Base-by-base conservation (phyloP, 2,888 invertebrate species). In the Rhingia rostrata region DNA sequence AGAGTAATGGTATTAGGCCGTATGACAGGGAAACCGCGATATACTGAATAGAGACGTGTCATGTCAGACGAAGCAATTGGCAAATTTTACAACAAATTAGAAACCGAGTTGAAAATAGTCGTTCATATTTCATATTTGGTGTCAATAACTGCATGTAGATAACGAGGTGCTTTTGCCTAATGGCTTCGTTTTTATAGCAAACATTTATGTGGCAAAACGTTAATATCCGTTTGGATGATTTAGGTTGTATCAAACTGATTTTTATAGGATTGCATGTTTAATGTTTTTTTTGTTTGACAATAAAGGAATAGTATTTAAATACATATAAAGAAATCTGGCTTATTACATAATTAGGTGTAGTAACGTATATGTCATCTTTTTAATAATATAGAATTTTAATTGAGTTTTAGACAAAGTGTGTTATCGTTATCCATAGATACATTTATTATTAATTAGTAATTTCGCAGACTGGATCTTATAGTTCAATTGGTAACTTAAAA, bases 41-140 rank as follows among this genome's bases (percentile, higher is more conserved):
- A 47, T 3, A 33, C 41, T 56, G 54, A 10, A 51, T 58, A 49
- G 14, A 5, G 33, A 35, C 33, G 43, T 60, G 58, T 12, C 61
- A 61, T 64, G 47, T 70, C 63, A 49, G 49, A 63, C 56, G 33
- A 69, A 63, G 77, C 54, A 69, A 63, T 77, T 61, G 45, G 41
- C 39, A 63, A 70, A 77, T 54, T 53, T 39, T 58, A 54, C 33
- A 43, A 7, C 9, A 56, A 74, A 56, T 66, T 41, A 51, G 39
- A 47, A 22, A 32, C 58, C 10, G 0, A 43, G 7, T 22, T 60
- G 7, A 3, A 12, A 45, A 54, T 67, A 54, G 30, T 51, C 54
- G 41, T 56, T 45, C 43, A 43, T 22, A 47, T 47, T 47, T 47
- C 14, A 47, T 37, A 35, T 35, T n/a, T 53, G 54, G 35, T 47